These are phyloP conservation scores for Cataglyphis hispanica DNA, from an alignment of 1,140 invertebrate genomes.

Conservation along the genomic window DNA sequence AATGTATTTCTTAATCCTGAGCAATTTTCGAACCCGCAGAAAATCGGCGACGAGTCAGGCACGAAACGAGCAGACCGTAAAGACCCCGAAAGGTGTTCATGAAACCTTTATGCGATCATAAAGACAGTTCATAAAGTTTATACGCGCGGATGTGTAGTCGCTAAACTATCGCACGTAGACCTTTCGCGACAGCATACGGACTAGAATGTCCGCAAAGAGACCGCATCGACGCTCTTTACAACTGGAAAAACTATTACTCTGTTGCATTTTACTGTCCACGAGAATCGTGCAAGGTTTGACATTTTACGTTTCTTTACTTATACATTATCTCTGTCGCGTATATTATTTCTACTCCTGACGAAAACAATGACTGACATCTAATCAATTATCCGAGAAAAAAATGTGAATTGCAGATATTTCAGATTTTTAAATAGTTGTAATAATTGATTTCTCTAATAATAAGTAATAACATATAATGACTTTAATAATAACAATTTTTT, in stretches of 20 bases:
- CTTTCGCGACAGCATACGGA: constrained; percentile 17
- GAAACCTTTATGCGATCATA: constrained; percentile 73
- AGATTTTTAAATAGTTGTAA: too few relatives aligned
- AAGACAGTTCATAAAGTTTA: constrained; percentile 73
- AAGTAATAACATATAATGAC: too few relatives aligned
- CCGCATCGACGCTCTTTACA: constrained; percentile 47
- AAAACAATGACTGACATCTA: background rate
- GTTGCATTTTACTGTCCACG: background rate
- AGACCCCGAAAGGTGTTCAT: constrained; percentile 58
- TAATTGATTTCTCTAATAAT: too few relatives aligned
- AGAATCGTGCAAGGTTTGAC: background rate
- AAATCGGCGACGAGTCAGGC: constrained; percentile 50
- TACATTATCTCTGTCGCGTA: constrained; percentile 7
- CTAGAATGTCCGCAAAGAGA: constrained; percentile 36
- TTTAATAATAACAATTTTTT: too few relatives aligned
- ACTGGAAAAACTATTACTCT: constrained; percentile 61
- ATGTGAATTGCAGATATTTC: too few relatives aligned
- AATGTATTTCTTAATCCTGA: constrained; percentile 33
- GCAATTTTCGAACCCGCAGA: constrained; percentile 1
- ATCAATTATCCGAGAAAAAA: too few relatives aligned
- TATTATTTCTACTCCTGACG: constrained; percentile 18
- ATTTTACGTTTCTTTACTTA: constrained; percentile 34
- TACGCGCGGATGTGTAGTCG: constrained; percentile 61
- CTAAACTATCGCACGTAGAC: constrained; percentile 65
- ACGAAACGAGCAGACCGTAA: constrained; percentile 58